A percentile compares a stretch with the other conserved stretches of the same genome.
phyloP scores from a whole-genome alignment of 2,797 vertebrate species.

The Hirundo rustica region DNA sequence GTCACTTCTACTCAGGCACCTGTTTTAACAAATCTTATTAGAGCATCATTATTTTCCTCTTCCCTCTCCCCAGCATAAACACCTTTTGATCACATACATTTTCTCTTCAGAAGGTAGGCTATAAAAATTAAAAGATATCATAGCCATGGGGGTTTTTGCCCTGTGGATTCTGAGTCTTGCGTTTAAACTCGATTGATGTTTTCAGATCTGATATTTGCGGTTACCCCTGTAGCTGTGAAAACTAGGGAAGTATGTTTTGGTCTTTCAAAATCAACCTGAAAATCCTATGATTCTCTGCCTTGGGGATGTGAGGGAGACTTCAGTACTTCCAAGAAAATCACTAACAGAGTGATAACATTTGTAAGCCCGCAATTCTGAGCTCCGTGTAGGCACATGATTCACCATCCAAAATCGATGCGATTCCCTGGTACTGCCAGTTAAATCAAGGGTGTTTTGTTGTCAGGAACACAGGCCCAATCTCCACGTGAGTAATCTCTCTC shows the following conservation, averaged over 20 bases:
- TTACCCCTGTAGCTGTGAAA: background rate
- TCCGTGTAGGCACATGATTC: background rate
- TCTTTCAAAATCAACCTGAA: background rate
- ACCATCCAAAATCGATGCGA: background rate
- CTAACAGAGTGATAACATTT: background rate
- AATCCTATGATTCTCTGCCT: background rate
- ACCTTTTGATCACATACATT: background rate
- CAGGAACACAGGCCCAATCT: background rate
- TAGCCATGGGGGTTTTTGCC: background rate
- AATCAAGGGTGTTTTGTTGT: background rate
- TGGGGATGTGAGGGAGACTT: background rate
- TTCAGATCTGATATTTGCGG: conserved; percentile 3
- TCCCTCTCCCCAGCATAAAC: conserved; percentile 1
- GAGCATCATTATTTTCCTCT: conserved; percentile 13
- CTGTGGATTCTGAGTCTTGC: background rate
- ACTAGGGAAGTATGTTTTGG: background rate
- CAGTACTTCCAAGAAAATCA: background rate
- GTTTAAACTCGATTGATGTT: background rate
- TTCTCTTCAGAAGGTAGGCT: background rate
- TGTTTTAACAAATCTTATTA: background rate
- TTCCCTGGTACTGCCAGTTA: background rate
- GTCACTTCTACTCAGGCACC: background rate
- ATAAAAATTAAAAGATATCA: conserved; percentile 26
- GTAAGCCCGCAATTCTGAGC: background rate
- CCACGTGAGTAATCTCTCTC: background rate